Percentiles rank a stretch among this genome's conserved stretches.
These are phyloP conservation scores for Dendronephthya gigantea DNA, from an alignment of 64 coral and sea anemone genomes.

Conservation along the genomic window DNA sequence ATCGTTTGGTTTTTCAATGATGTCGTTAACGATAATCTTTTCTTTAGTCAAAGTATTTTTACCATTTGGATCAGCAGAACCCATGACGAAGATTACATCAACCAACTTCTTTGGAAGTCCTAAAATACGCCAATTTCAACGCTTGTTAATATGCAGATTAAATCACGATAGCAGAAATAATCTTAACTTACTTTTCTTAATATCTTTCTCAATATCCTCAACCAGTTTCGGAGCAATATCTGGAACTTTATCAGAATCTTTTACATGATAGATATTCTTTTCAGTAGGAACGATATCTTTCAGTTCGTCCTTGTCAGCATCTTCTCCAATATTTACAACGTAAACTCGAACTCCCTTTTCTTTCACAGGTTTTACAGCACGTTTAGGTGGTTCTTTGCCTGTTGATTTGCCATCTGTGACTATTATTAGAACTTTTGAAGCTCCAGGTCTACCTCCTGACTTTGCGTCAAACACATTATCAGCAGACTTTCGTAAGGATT, in stretches of 20 bases:
- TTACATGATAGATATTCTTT: neutral
- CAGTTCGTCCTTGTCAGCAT: slow-evolving; percentile 26
- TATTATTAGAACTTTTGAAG: slow-evolving; percentile 60
- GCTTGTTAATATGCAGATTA: no score
- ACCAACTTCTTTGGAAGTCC: neutral
- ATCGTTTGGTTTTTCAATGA: neutral
- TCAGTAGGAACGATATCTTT: slow-evolving; percentile 28
- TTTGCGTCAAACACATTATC: neutral
- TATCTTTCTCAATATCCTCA: neutral
- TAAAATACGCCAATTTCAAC: no score
- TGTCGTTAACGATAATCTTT: neutral
- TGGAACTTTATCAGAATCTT: neutral
- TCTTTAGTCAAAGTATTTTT: neutral
- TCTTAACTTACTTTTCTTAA: neutral
- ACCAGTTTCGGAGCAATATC: neutral
- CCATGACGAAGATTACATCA: neutral
- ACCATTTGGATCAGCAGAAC: neutral
- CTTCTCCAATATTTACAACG: slow-evolving; percentile 33
- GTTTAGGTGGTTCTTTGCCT: slow-evolving; percentile 1
- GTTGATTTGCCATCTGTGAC: slow-evolving; percentile 50
- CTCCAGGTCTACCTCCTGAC: slow-evolving; percentile 39
- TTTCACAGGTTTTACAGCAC: slow-evolving; percentile 11
- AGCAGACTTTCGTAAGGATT: slow-evolving; percentile 29
- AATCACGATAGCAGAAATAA: neutral
- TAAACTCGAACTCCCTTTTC: slow-evolving; percentile 25